Base-by-base conservation (phyloP, 2,113 vertebrate species). In the Dasyornis broadbenti region DNA sequence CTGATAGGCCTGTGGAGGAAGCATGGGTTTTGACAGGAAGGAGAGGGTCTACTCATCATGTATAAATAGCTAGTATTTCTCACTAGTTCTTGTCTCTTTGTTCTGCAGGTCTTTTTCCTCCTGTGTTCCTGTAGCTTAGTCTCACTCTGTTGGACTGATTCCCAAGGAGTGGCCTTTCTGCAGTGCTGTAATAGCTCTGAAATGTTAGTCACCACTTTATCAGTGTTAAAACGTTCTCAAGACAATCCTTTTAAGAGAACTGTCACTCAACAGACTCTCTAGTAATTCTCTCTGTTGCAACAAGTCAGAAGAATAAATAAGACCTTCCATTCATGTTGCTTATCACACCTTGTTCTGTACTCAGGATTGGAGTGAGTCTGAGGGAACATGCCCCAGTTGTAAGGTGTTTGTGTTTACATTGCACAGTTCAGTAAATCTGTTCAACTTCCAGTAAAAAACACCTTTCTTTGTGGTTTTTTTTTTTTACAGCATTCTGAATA, bases 201-300 rank as follows among this genome's bases (percentile, higher is more conserved):
- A 94, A 92, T 20, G 23, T 94, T 91, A 90, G 69, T 94, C 82
- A 86, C 42, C 31, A 10, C 64, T 85, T 91, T 90, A 80, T 86
- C 89, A 65, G 69, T 27, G 40, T 86, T 71, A 82, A 80, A 94
- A 54, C 0, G 1, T 91, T 96, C 77, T 92, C 56, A 65, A 92
- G 59, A 69, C 49, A 91, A 80, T 53, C 23, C 52, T 82, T 91
- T 70, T 53, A 82, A 56, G 52, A 90, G 63, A 90, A 59, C 79
- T 85, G 80, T 95, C 85, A 90, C 56, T 95, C 95, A 95, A 28
- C 21, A 82, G 59, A 40, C 40, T 80, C 69, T 87, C 89, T 93
- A 95, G 86, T 90, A 92, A 92, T 82, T 92, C 64, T 77, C 65
- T 78, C 57, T 72, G 35, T 71, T 93, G 77, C 73, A 96, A 44